Conservation (phyloP, 2,888 invertebrate genomes). For the Cephonodes hylas region DNA sequence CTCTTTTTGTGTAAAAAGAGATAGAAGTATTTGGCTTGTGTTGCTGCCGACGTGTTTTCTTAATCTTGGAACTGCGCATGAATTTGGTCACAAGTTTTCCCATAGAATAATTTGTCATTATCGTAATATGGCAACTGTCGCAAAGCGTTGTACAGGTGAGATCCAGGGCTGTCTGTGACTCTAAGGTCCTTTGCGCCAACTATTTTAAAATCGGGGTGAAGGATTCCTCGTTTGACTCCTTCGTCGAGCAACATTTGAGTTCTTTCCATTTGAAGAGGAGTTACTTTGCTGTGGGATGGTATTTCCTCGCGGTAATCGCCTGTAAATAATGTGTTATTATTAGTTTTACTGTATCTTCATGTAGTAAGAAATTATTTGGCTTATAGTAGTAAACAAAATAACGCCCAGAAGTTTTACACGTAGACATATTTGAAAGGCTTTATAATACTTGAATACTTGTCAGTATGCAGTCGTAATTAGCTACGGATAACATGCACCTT, state of each 20-base stretch:
- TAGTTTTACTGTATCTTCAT: too few species aligned
- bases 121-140: constrained; percentile 47
- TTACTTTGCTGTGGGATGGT: constrained; percentile 40
- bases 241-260: constrained; percentile 46
- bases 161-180: constrained; percentile 54
- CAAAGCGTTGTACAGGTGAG: constrained; percentile 52
- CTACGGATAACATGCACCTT: too few species aligned
- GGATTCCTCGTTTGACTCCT: constrained; percentile 48
- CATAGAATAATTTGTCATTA: constrained; percentile 36
- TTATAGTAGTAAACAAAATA: too few species aligned
- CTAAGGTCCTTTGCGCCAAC: constrained; percentile 54
- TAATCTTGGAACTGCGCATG: constrained; percentile 15
- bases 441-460: too few species aligned
- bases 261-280: constrained; percentile 45
- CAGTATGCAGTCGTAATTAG: too few species aligned
- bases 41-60: not conserved
- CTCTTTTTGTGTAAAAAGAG: not conserved
- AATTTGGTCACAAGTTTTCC: constrained; percentile 49
- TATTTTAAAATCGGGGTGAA: constrained; percentile 50
- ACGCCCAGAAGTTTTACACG: too few species aligned
- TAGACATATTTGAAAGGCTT: too few species aligned
- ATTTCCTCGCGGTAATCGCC: constrained; percentile 65
- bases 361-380: too few species aligned
- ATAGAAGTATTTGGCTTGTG: not conserved
- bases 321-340: too few species aligned